Base-by-base conservation (phyloP, 2,113 vertebrate species). In the Electrona antarctica region DNA sequence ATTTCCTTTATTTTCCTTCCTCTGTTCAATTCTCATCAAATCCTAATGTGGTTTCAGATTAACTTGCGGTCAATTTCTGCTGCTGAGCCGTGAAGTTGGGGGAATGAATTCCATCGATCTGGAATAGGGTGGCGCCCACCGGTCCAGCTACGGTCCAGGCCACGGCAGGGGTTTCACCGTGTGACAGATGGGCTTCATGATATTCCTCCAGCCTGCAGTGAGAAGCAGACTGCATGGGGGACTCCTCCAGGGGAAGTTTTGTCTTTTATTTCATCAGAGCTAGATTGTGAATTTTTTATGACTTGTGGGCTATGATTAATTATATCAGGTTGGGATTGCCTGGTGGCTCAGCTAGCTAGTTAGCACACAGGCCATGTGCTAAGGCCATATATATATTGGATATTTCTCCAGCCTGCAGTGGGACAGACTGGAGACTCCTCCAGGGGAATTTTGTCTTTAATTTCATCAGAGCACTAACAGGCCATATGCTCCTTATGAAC, bases 31-130 rank as follows among this genome's bases (percentile, higher is more conserved):
- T 8, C 8, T 11, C 46, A 50, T 58, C n/a, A 28, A 12, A 48
- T 33, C 8, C 33, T 48, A 9, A 3, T 41, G 6, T 13, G 47
- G 47, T 33, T 59, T 76, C 33, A 13, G 41, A 70, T 64, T 41
- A 61, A 50, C 76, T 48, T 68, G 21, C 21, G 65, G 51, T 84
- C 29, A 14, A 58, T 76, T 82, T 74, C 58, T 61, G 46, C 77
- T 74, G 52, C 57, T 64, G 67, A 69, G 61, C 50, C 21, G 14
- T 81, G 58, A 75, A 77, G 74, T 60, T 48, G 46, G 64, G 33
- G 69, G 86, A 85, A 90, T 88, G 15, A 84, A 76, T 64, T 82
- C 64, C 51, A 90, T 84, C 14, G 73, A 86, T 87, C 33, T 41
- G 33, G 33, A 41, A 4, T 4, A 81, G 64, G 45, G 55, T 67